phyloP scores from a whole-genome alignment of 2,888 invertebrate species.

The Anthophora plumipes region DNA sequence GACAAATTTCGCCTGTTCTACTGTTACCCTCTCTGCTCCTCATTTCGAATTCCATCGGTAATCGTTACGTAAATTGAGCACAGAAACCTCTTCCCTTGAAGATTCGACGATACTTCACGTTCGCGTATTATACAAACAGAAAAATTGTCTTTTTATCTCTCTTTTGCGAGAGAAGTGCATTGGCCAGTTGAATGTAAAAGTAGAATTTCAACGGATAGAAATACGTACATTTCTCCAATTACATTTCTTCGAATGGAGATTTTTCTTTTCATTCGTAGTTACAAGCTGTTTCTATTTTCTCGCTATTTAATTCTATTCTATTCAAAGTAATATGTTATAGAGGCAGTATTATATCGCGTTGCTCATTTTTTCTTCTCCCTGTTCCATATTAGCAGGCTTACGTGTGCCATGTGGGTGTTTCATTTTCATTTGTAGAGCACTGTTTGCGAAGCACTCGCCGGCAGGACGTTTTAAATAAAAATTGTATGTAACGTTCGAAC shows the following conservation, averaged over 20 bases:
- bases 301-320: neutral
- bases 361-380: neutral
- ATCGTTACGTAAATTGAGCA: conserved; percentile 23
- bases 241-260: neutral
- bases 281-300: neutral
- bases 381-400: conserved; percentile 27
- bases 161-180: neutral
- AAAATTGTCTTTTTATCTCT: neutral
- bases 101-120: neutral
- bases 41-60: conserved; percentile 13
- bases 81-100: neutral
- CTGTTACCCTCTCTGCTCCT: neutral
- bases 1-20: conserved; percentile 58
- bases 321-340: neutral
- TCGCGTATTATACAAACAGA: neutral
- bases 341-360: neutral
- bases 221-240: too few relatives aligned
- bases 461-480: conserved; percentile 8
- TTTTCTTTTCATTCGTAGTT: neutral
- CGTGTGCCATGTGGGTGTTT: conserved; percentile 23
- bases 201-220: too few relatives aligned
- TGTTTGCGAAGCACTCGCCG: conserved; percentile 37
- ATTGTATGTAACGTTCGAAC: neutral
- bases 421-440: neutral
- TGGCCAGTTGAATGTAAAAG: too few relatives aligned